Evolutionary conservation across 1,140 invertebrate genomes (phyloP).

Genomic region (Heterodera schachtii): DNA sequence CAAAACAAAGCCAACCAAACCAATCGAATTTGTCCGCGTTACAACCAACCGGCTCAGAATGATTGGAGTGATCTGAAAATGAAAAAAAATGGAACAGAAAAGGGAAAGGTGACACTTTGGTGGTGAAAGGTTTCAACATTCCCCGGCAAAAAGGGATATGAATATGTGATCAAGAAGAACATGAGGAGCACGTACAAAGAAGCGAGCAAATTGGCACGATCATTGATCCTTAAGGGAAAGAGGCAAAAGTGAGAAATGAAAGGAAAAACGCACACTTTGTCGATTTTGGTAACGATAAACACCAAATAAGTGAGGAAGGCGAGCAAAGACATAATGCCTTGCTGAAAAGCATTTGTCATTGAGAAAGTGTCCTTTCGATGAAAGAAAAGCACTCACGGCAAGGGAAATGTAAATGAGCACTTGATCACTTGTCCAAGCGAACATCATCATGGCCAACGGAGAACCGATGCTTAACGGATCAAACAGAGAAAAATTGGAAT

Average conservation of each 20-base stretch:
- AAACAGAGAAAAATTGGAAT: too few species aligned
- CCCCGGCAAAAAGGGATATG: slow-evolving; percentile 39
- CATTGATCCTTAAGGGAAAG: slow-evolving; percentile 31
- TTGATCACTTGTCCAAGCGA: slow-evolving; percentile 40
- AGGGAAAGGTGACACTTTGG: background rate
- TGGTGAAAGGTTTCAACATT: slow-evolving; percentile 31
- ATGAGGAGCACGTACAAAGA: slow-evolving; percentile 31
- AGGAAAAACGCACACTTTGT: slow-evolving; percentile 37
- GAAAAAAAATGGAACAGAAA: slow-evolving; percentile 6
- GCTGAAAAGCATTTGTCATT: slow-evolving; percentile 8
- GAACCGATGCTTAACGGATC: slow-evolving; percentile 30
- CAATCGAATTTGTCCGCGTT: slow-evolving; percentile 37
- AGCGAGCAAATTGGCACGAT: slow-evolving; percentile 29
- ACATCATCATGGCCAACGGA: slow-evolving; percentile 47
- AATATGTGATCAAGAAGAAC: slow-evolving; percentile 45
- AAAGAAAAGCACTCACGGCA: slow-evolving; percentile 13
- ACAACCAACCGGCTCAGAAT: slow-evolving; percentile 39
- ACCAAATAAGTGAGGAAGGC: slow-evolving; percentile 40
- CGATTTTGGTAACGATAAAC: slow-evolving; percentile 47
- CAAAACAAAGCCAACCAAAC: slow-evolving; percentile 25
- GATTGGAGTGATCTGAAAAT: slow-evolving; percentile 20
- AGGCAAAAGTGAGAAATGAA: slow-evolving; percentile 5
- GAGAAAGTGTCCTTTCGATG: background rate
- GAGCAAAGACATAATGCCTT: slow-evolving; percentile 39
- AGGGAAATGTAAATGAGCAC: slow-evolving; percentile 38